Percentiles rank a stretch among this genome's conserved stretches.
phyloP scores from a whole-genome alignment of 2,888 invertebrate species.

The Gryllus longicercus region DNA sequence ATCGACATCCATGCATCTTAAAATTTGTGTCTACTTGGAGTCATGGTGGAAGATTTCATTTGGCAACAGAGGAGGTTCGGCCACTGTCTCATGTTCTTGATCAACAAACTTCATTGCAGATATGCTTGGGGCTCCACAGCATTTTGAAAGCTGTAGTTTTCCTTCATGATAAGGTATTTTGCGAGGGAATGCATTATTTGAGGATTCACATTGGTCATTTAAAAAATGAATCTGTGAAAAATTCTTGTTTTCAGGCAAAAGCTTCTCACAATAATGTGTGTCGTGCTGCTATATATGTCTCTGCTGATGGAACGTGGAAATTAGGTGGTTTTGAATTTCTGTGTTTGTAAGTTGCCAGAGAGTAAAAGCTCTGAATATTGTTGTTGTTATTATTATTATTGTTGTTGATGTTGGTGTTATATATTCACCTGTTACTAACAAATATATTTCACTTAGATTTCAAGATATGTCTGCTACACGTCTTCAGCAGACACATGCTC shows the following conservation, averaged over 20 bases:
- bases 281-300: conserved; percentile 73
- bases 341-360: conserved; percentile 40
- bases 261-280: conserved; percentile 83
- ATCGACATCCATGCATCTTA: conserved; percentile 82
- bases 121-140: conserved; percentile 79
- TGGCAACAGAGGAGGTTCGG: conserved; percentile 78
- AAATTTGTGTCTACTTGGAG: conserved; percentile 79
- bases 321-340: conserved; percentile 81
- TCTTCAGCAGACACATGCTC: conserved; percentile 37
- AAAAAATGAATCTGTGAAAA: not conserved
- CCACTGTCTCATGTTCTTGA: conserved; percentile 67
- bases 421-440: not conserved
- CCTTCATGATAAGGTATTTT: conserved; percentile 70
- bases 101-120: conserved; percentile 70
- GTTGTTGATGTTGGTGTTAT: not conserved
- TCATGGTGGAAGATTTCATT: conserved; percentile 67
- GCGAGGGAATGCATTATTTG: conserved; percentile 18
- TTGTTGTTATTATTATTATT: not conserved
- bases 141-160: conserved; percentile 78
- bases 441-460: conserved; percentile 53
- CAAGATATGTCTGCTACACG: conserved; percentile 54
- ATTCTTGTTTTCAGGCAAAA: conserved; percentile 54
- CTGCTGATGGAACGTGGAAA: conserved; percentile 82
- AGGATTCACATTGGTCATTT: not conserved
- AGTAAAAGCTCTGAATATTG: not conserved